A percentile compares a stretch with the other conserved stretches of the same genome.
Conservation (phyloP, 2,797 vertebrate genomes). For the Halcyon chelicuti region DNA sequence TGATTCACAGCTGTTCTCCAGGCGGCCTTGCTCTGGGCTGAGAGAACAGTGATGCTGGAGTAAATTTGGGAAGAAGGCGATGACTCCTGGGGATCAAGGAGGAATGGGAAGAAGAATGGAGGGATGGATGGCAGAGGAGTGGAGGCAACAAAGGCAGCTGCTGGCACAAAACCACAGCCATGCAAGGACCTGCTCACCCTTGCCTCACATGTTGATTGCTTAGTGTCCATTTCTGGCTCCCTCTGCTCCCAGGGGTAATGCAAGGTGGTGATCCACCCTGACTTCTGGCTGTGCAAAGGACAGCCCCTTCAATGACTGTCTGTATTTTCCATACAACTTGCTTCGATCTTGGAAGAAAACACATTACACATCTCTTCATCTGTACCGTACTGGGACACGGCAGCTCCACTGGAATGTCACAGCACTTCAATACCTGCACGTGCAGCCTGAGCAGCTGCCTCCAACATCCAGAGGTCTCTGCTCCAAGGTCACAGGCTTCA, state of each 20-base stretch:
- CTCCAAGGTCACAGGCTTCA: not conserved
- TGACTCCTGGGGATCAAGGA: not conserved
- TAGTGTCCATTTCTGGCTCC: not conserved
- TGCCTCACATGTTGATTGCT: fast-evolving
- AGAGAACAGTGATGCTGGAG: not conserved
- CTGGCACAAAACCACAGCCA: not conserved
- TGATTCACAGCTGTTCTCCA: conserved; percentile 69
- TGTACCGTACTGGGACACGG: not conserved
- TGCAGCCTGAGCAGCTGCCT: not conserved
- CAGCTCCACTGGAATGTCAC: not conserved
- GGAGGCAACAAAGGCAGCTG: not conserved
- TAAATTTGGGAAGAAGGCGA: not conserved
- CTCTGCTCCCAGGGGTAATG: not conserved
- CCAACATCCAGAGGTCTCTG: not conserved
- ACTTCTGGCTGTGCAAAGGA: not conserved
- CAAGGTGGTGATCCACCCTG: not conserved
- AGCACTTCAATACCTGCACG: not conserved
- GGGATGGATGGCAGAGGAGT: not conserved
- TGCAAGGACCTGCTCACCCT: fast-evolving
- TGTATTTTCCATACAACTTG: not conserved
- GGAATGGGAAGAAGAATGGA: not conserved
- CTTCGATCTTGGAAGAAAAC: not conserved
- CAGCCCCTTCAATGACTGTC: not conserved
- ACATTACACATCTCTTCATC: not conserved
- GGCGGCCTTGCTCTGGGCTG: conserved; percentile 13